Conservation (phyloP, 2,888 invertebrate species). For the Ariolimax columbianus region DNA sequence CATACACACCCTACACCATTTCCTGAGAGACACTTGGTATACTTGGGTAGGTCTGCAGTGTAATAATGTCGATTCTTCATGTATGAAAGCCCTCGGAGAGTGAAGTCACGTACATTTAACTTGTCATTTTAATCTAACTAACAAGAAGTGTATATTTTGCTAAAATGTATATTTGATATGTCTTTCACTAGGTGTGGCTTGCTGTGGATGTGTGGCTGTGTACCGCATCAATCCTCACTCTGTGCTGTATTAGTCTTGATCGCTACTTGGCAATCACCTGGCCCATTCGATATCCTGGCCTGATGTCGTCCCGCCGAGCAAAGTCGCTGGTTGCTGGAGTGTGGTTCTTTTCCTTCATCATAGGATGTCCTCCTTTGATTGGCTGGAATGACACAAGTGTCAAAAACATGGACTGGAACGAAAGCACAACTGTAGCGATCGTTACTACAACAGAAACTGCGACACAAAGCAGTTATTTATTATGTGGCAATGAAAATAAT, state of each 20-base stretch:
- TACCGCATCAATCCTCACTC: constrained; percentile 96
- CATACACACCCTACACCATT: too few species aligned
- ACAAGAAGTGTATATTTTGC: too few species aligned
- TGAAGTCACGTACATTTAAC: too few species aligned
- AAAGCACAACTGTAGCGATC: neutral
- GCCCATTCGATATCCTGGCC: constrained; percentile 95
- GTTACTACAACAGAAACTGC: neutral
- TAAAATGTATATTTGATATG: neutral
- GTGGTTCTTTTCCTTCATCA: constrained; percentile 96
- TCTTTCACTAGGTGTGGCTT: constrained; percentile 85
- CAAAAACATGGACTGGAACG: neutral
- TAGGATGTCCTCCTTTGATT: constrained; percentile 96
- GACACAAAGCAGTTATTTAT: neutral
- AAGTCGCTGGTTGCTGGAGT: constrained; percentile 92
- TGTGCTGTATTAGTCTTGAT: constrained; percentile 95
- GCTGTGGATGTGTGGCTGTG: constrained; percentile 99
- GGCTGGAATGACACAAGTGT: constrained; percentile 86
- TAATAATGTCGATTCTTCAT: too few species aligned
- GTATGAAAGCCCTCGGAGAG: too few species aligned
- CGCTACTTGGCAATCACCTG: constrained; percentile 96
- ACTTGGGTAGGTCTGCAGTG: too few species aligned
- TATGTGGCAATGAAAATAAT: neutral
- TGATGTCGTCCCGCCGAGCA: constrained; percentile 89
- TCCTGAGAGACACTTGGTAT: too few species aligned
- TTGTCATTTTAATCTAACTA: too few species aligned